phyloP scores from a whole-genome alignment of 2,888 invertebrate species.

The Dascillus cervinus region DNA sequence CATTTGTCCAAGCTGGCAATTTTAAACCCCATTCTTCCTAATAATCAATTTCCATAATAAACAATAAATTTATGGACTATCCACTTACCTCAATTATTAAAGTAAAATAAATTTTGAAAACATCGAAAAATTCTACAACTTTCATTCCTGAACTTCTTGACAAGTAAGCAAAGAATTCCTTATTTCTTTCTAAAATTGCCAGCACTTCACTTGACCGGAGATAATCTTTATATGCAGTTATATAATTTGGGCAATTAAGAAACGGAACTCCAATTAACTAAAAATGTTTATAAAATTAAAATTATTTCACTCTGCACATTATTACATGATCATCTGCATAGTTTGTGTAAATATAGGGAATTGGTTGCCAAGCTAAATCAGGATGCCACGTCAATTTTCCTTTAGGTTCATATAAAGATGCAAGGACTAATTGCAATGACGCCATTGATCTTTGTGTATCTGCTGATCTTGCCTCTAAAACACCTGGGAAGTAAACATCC shows the following conservation, averaged over 20 bases:
- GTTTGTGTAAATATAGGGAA: constrained; percentile 26
- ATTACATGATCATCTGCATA: constrained; percentile 24
- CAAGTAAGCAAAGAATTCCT: neutral
- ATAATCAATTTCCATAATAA: neutral
- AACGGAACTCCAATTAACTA: too few species aligned
- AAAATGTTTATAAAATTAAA: too few species aligned
- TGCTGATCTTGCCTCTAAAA: too few species aligned
- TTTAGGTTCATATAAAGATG: too few species aligned
- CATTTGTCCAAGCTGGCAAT: neutral
- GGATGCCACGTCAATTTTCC: constrained; percentile 49
- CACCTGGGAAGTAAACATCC: too few species aligned
- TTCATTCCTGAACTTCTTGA: neutral
- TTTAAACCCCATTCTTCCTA: constrained; percentile 1
- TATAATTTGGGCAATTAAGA: too few species aligned
- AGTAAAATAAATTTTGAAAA: neutral
- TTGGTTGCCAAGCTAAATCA: constrained; percentile 29
- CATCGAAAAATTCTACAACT: neutral
- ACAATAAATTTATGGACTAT: neutral
- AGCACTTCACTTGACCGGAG: too few species aligned
- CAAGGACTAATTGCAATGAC: too few species aligned
- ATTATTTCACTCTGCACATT: constrained; percentile 9
- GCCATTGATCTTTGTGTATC: too few species aligned
- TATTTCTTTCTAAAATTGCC: too few species aligned
- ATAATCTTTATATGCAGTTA: too few species aligned
- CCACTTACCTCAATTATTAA: neutral